These are phyloP conservation scores for Echinometra lucunter DNA, from an alignment of 53 echinoderm and acorn worm species.

Conservation along the genomic window DNA sequence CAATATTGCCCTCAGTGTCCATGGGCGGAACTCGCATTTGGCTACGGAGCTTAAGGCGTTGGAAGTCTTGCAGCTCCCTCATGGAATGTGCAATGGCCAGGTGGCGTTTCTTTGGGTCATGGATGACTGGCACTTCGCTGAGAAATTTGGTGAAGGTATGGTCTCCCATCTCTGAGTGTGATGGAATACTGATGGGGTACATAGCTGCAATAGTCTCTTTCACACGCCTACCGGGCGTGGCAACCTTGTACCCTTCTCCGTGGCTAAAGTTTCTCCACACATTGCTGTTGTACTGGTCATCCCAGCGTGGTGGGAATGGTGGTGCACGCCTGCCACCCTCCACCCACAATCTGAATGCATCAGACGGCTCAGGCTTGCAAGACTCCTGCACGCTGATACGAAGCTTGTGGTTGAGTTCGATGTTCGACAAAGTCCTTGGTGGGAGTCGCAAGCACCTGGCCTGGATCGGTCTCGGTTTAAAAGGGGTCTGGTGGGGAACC, in stretches of 20 bases:
- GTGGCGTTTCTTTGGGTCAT: constrained; percentile 75
- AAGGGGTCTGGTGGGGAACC: constrained; percentile 45
- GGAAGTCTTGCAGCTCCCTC: constrained; percentile 88
- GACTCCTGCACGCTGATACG: constrained; percentile 80
- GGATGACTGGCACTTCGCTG: constrained; percentile 82
- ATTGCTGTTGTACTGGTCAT: constrained; percentile 91
- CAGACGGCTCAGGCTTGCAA: constrained; percentile 74
- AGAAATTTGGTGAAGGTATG: constrained; percentile 89
- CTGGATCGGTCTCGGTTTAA: constrained; percentile 65
- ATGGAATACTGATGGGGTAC: constrained; percentile 86
- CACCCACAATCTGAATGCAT: constrained; percentile 89
- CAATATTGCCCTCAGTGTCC: constrained; percentile 75
- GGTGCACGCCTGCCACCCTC: constrained; percentile 79
- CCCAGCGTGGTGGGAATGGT: constrained; percentile 91
- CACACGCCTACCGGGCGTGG: constrained; percentile 67
- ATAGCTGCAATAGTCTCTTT: constrained; percentile 80
- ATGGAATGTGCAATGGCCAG: constrained; percentile 79
- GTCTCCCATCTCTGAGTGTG: constrained; percentile 86
- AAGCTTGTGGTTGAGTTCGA: constrained; percentile 84
- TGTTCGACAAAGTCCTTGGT: constrained; percentile 76
- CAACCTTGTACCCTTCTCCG: constrained; percentile 72
- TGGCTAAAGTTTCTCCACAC: constrained; percentile 95
- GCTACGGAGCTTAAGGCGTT: constrained; percentile 89
- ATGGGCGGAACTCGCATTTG: constrained; percentile 94
- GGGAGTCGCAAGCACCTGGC: constrained; percentile 55